Base-by-base conservation (phyloP, 2,888 invertebrate genomes). In the Luffia ferchaultella region DNA sequence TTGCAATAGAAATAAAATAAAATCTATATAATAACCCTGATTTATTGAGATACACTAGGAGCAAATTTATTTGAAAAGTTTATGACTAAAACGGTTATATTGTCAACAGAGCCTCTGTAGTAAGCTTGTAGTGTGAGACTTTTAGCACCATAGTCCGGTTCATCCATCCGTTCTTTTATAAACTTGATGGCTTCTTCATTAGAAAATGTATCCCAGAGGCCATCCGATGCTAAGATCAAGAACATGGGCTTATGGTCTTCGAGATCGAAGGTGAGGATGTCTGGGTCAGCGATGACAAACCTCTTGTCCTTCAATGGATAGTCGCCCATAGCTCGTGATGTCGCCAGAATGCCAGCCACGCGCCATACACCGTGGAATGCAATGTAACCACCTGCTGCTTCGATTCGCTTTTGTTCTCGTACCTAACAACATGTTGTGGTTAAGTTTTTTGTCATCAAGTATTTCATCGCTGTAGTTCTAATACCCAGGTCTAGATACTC, bases 351-450 rank as follows among this genome's bases (percentile, higher is more conserved):
- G 3, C 97, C 97, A 49, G 95, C 96, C 2, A 97, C 97, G 60
- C 97, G 84, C 97, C 97, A 97, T 1, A 97, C 97, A 20, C 97
- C 97, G 68, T 96, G 95, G 65, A 96, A 97, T 46, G 94, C 93
- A 48, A 98, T 94, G 67, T 95, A 95, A 16, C 98, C 97, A 46
- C 98, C 98, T 19, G 97, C 97, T 67, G 96, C 95, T 67, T 93
- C 93, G 62, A 98, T 98, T 56, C 97, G 87, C 65, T 92, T 94
- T 52, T 92, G 89, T 82, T 98, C 97, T 60, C 95, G 88, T 58
- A 92, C 89, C 93, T 94, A 64, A 16, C 73, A 65, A n/a, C n/a
- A n/a, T n/a, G n/a, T n/a, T n/a, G n/a, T 50, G 46, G 55, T 16
- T n/a, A n/a, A n/a, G n/a, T n/a, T n/a, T n/a, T n/a, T n/a, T n/a